Conservation (phyloP, 2,113 vertebrate genomes). For the Vanacampus margaritifer region DNA sequence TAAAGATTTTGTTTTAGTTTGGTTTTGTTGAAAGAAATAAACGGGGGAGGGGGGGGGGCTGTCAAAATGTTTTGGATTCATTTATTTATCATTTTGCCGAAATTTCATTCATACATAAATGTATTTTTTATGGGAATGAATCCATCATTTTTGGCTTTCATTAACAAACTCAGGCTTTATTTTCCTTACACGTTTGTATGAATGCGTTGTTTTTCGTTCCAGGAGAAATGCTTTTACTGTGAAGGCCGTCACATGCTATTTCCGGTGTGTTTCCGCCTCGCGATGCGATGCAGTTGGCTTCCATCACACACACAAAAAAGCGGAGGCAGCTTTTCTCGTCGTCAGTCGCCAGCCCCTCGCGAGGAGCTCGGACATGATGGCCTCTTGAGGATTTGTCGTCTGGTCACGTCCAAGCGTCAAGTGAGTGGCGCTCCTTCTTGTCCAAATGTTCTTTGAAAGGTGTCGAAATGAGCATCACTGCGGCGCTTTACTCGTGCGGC, state of each 20-base stretch:
- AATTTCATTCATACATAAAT: no score
- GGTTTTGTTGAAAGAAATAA: no score
- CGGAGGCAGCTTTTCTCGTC: neutral
- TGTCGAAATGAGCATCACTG: neutral
- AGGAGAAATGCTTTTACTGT: neutral
- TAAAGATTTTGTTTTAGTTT: no score
- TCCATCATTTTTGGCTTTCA: no score
- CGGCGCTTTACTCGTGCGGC: neutral
- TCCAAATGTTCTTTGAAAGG: neutral
- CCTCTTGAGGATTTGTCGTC: neutral
- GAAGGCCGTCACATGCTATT: neutral
- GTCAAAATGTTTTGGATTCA: no score
- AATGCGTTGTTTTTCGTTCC: neutral
- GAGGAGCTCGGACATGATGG: neutral
- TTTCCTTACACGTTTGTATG: no score
- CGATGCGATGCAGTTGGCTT: neutral
- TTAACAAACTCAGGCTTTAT: no score
- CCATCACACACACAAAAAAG: neutral
- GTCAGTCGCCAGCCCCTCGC: neutral
- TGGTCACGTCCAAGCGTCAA: neutral
- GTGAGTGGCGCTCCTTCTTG: neutral
- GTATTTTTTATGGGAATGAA: no score
- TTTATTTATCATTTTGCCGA: no score
- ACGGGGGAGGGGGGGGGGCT: no score
- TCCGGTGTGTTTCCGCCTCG: neutral